These are phyloP conservation scores for Temnopleurus reevesii DNA, from an alignment of 53 echinoderm and acorn worm species.

Conservation along the genomic window DNA sequence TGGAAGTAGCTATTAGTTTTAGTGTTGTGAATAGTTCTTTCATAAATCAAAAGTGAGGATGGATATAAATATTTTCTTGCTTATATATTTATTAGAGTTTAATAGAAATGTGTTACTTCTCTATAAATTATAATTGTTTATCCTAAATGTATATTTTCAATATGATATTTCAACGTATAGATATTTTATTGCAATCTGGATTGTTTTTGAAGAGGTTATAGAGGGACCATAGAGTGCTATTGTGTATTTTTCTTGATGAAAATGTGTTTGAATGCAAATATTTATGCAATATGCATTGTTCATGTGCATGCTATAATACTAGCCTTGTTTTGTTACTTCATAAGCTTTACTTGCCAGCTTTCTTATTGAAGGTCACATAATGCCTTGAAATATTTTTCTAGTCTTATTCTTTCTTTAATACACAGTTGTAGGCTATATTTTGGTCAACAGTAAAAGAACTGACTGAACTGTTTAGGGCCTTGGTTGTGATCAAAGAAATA, in stretches of 20 bases:
- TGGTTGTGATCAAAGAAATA: too few species aligned
- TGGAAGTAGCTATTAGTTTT: too few species aligned
- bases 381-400: not conserved
- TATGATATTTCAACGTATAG: not conserved
- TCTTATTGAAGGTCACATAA: not conserved
- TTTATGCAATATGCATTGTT: not conserved
- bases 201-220: not conserved
- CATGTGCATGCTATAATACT: not conserved
- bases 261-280: not conserved
- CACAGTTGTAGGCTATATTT: too few species aligned
- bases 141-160: not conserved
- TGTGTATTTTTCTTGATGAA: not conserved
- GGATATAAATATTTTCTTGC: not conserved
- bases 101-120: not conserved
- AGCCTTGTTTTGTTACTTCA: not conserved
- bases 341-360: conserved; percentile 14
- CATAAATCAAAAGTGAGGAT: too few species aligned
- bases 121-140: not conserved
- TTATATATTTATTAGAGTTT: conserved; percentile 12
- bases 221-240: not conserved
- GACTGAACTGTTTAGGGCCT: too few species aligned
- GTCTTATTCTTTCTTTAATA: too few species aligned
- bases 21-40: too few species aligned
- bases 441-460: too few species aligned
- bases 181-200: not conserved